A percentile compares a stretch with the other conserved stretches of the same genome.
These are phyloP conservation scores for Emys orbicularis DNA, from an alignment of 2,797 vertebrate genomes.

Conservation along the genomic window DNA sequence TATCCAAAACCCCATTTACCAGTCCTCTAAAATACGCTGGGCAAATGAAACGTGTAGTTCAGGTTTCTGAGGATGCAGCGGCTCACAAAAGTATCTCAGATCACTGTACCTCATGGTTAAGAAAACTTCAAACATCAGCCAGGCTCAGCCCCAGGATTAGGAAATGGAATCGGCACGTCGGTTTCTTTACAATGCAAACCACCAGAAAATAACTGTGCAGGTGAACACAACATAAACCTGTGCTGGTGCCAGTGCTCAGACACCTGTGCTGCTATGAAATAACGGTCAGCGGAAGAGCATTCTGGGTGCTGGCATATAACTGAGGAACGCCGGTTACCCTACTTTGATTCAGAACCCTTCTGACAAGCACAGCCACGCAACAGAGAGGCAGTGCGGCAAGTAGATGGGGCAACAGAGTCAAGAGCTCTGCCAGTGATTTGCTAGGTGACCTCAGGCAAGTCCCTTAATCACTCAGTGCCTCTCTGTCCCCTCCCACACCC, in stretches of 20 bases:
- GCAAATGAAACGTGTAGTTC: conserved; percentile 51
- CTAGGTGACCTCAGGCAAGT: fast-evolving
- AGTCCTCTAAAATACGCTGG: conserved; percentile 37
- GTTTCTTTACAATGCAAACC: conserved; percentile 37
- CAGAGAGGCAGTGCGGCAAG: not conserved
- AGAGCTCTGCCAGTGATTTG: not conserved
- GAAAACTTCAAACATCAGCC: conserved; percentile 73
- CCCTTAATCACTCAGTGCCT: fast-evolving
- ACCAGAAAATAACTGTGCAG: conserved; percentile 19
- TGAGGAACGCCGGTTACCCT: not conserved
- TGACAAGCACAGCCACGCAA: not conserved
- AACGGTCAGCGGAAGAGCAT: not conserved
- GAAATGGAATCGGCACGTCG: conserved; percentile 70
- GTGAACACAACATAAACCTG: not conserved
- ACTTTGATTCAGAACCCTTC: not conserved
- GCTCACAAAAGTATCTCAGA: not conserved
- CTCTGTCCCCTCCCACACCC: not conserved
- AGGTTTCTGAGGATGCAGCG: conserved; percentile 57
- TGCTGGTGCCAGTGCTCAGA: not conserved
- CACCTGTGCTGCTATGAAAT: conserved; percentile 13
- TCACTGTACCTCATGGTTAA: not conserved
- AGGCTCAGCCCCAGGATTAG: conserved; percentile 71
- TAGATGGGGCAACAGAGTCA: not conserved
- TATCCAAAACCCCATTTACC: conserved; percentile 53
- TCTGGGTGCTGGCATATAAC: not conserved